Conservation (phyloP, 1,140 invertebrate species). For the Zaprionus nigranus region DNA sequence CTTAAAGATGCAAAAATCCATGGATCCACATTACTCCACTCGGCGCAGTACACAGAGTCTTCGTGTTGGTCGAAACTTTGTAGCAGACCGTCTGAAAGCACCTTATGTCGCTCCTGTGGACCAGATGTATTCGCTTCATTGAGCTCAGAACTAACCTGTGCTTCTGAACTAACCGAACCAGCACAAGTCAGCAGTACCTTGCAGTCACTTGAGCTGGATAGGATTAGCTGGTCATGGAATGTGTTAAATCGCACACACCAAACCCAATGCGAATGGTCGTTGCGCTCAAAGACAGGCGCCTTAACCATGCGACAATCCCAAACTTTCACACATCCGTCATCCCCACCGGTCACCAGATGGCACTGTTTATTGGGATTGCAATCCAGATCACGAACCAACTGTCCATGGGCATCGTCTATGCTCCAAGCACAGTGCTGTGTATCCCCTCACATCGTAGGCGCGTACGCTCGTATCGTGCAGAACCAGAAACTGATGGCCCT, state of each 20-base stretch:
- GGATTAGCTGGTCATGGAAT: constrained; percentile 98
- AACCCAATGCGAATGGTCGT: constrained; percentile 98
- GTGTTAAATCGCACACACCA: constrained; percentile 97
- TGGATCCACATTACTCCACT: constrained; percentile 98
- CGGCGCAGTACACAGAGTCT: constrained; percentile 98
- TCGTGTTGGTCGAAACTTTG: constrained; percentile 97
- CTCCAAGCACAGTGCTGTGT: constrained; percentile 90
- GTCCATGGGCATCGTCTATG: constrained; percentile 94
- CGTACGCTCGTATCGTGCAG: constrained; percentile 93
- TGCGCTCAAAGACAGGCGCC: constrained; percentile 91
- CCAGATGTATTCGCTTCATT: constrained; percentile 22
- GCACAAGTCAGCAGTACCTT: constrained; percentile 94
- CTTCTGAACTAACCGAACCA: constrained; percentile 94
- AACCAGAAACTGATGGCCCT: constrained; percentile 91
- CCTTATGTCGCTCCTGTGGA: constrained; percentile 87
- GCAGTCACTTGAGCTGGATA: constrained; percentile 97
- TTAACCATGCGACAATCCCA: constrained; percentile 96
- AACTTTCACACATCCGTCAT: constrained; percentile 97
- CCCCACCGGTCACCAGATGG: constrained; percentile 96
- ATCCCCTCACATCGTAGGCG: constrained; percentile 93
- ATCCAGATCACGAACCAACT: constrained; percentile 95
- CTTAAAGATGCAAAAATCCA: constrained; percentile 99
- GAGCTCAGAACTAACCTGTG: constrained; percentile 20
- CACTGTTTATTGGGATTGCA: constrained; percentile 99
- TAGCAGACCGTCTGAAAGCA: constrained; percentile 87